phyloP scores from a whole-genome alignment of 2,797 vertebrate genomes.

The Chelmon rostratus region DNA sequence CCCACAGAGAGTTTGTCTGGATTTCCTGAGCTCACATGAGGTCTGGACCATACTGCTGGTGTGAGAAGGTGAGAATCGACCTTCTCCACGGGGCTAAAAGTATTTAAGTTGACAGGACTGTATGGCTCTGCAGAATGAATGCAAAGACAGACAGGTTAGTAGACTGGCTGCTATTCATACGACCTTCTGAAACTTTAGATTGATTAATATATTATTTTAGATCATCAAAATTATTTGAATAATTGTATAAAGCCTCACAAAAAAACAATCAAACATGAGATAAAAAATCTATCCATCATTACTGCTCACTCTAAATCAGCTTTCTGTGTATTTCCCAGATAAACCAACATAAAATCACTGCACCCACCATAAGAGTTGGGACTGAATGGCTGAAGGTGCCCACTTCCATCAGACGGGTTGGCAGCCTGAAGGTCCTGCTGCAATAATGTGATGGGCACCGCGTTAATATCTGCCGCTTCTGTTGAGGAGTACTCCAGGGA shows the following conservation, averaged over 20 bases:
- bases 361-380: conserved; percentile 45
- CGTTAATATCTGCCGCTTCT: conserved; percentile 3
- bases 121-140: conserved; percentile 50
- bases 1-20: conserved; percentile 46
- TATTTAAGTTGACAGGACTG: conserved; percentile 15
- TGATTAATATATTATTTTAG: not conserved
- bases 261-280: not conserved
- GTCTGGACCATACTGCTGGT: conserved; percentile 30
- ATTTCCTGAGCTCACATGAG: conserved; percentile 46
- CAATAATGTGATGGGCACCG: not conserved
- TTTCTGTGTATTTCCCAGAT: too few species aligned
- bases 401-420: conserved; percentile 8
- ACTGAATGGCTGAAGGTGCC: conserved; percentile 4
- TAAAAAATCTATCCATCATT: too few species aligned
- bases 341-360: not conserved
- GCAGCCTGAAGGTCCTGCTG: conserved; percentile 20
- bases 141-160: conserved; percentile 14
- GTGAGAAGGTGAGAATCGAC: not conserved
- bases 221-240: not conserved
- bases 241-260: not conserved
- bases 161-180: not conserved
- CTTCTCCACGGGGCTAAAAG: conserved; percentile 10
- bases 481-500: conserved; percentile 46
- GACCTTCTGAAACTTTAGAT: not conserved
- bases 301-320: too few species aligned